A percentile compares a stretch with the other conserved stretches of the same genome.
These are phyloP conservation scores for Petrocephalus schoutedeni DNA, from an alignment of 2,797 vertebrate genomes.

Conservation along the genomic window DNA sequence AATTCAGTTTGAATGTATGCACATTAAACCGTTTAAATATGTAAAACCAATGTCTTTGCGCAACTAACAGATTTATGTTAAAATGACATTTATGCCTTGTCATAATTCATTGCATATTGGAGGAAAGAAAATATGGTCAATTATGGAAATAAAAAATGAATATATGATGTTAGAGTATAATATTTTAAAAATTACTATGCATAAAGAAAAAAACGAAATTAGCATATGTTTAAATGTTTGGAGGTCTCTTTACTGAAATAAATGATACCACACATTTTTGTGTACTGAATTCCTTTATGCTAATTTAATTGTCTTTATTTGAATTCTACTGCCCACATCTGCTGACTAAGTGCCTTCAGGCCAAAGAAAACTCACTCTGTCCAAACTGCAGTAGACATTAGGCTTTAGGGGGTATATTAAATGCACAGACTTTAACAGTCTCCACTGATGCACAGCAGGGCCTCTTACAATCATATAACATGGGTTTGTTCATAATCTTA, in stretches of 20 bases:
- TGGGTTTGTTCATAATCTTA: background rate
- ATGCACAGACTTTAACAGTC: background rate
- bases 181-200: slow-evolving; percentile 58
- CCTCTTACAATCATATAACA: background rate
- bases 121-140: slow-evolving; percentile 27
- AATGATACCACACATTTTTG: slow-evolving; percentile 39
- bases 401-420: background rate
- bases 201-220: slow-evolving; percentile 49
- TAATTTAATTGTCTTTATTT: background rate
- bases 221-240: slow-evolving; percentile 57
- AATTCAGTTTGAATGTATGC: slow-evolving; percentile 18
- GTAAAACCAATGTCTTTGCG: slow-evolving; percentile 17
- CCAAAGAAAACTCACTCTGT: background rate
- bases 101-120: slow-evolving; percentile 34
- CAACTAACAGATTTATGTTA: slow-evolving; percentile 25
- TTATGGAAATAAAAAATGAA: slow-evolving; percentile 36
- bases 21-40: slow-evolving; percentile 32
- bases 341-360: background rate
- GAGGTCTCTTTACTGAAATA: slow-evolving; percentile 57
- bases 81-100: slow-evolving; percentile 22
- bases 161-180: slow-evolving; percentile 39
- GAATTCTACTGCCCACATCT: background rate
- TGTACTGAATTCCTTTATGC: slow-evolving; percentile 7
- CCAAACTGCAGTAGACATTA: background rate
- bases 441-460: background rate